A percentile compares a stretch with the other conserved stretches of the same genome.
phyloP scores from a whole-genome alignment of 2,888 invertebrate genomes.

The Heteromurus nitidus region DNA sequence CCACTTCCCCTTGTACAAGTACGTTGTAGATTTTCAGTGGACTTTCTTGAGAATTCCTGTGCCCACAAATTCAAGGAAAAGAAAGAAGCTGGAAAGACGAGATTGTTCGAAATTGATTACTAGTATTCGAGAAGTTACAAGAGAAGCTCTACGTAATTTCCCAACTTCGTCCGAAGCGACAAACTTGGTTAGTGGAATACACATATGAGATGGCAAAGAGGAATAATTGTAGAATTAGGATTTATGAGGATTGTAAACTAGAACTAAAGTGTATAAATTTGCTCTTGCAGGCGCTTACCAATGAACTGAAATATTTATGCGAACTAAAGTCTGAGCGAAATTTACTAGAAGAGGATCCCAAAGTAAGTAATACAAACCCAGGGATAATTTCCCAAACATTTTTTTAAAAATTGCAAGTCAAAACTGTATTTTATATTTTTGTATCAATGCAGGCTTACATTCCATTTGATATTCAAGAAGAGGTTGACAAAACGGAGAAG shows the following conservation, averaged over 20 bases:
- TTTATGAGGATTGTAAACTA: too few species aligned
- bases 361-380: neutral
- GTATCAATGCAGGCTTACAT: neutral
- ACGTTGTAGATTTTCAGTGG: constrained; percentile 26
- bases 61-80: neutral
- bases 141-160: constrained; percentile 27
- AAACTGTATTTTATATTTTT: neutral
- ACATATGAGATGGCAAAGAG: too few species aligned
- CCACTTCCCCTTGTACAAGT: constrained; percentile 19
- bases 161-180: neutral
- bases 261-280: neutral
- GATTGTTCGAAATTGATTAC: constrained; percentile 20
- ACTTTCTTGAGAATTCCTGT: neutral
- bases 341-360: neutral
- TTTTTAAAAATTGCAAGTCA: neutral
- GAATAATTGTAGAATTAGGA: too few species aligned
- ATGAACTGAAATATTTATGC: constrained; percentile 16
- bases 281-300: constrained; percentile 14
- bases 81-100: neutral
- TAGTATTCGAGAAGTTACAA: constrained; percentile 14
- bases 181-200: constrained; percentile 25
- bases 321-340: neutral
- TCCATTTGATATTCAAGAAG: constrained; percentile 10
- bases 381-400: neutral
- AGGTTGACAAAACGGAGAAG: constrained; percentile 12